Evolutionary conservation across 2,797 vertebrate genomes (phyloP).

Genomic region (Melanogrammus aeglefinus): DNA sequence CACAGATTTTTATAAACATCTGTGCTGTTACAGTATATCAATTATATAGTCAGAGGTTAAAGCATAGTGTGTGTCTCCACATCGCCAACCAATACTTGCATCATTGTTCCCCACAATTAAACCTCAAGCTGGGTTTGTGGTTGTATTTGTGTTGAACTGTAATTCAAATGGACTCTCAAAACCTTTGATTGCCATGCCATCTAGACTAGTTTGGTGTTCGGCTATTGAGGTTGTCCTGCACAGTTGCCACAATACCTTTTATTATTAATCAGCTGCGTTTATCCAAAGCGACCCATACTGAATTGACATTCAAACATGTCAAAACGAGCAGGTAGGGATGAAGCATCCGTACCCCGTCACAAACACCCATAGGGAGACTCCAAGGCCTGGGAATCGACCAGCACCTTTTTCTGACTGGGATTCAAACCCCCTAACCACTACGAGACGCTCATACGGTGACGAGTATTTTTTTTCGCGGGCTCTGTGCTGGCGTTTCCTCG

Average conservation of each 20-base stretch:
- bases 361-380: too few relatives aligned
- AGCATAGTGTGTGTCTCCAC: background rate
- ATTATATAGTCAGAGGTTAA: background rate
- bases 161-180: background rate
- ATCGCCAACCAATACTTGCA: background rate
- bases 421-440: background rate
- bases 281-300: background rate
- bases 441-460: background rate
- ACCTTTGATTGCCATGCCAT: background rate
- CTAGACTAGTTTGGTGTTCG: background rate
- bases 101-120: background rate
- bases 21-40: too few relatives aligned
- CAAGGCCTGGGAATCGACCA: too few relatives aligned
- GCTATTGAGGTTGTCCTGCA: background rate
- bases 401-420: too few relatives aligned
- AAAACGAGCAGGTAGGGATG: background rate
- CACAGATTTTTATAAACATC: too few relatives aligned
- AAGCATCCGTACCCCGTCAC: background rate
- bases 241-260: background rate
- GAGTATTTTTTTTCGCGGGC: background rate
- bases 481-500: background rate
- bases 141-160: background rate
- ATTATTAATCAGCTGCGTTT: background rate
- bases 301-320: too few relatives aligned
- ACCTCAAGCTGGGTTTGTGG: background rate